Evolutionary conservation across 2,113 vertebrate genomes (phyloP), one percentile per base, ranked within the genome.

Genomic region (Tricholaema leucomelas): DNA sequence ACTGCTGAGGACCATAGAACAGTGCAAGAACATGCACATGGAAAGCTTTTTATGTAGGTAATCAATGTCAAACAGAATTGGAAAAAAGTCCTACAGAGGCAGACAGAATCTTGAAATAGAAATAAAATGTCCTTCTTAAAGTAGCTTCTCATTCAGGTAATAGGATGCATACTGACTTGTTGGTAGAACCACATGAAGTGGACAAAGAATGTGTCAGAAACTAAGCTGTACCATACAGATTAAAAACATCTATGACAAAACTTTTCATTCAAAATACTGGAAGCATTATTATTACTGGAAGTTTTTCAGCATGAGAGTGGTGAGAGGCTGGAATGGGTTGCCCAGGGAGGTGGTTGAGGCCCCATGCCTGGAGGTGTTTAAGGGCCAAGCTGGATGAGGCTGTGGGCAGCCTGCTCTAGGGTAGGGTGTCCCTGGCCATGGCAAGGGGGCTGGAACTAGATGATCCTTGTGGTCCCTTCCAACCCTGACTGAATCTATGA

Each of bases 41-140:
- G 55, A 70, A 79, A 82, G 46, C 36, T 84, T 79, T 92, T 85
- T 74, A 77, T 74, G 65, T 33, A 88, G 60, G 85, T 90, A 82
- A 94, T 85, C 79, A 58, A 60, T 85, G 90, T 36, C 28, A 36
- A 33, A 15, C 27, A 77, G 31, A 55, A 65, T 25, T 35, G 54
- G 48, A 44, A 91, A 80, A 80, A 87, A 70, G 55, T 79, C 28
- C 46, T 73, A 72, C 27, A 81, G 48, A 75, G 58, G 42, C 9
- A 84, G 56, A 73, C 83, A 67, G 25, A 46, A 85, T 88, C 69
- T 63, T 77, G 59, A 85, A 94, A 91, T 15, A 87, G 75, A 87
- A 95, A 87, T 36, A 27, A 55, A 82, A 9, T 72, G 73, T 80
- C 60, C 54, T 87, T 59, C 48, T 66, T 76, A 44, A 77, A 83